A percentile compares a stretch with the other conserved stretches of the same genome.
Conservation (phyloP, 2,797 vertebrate genomes). For the Sylvia borin region DNA sequence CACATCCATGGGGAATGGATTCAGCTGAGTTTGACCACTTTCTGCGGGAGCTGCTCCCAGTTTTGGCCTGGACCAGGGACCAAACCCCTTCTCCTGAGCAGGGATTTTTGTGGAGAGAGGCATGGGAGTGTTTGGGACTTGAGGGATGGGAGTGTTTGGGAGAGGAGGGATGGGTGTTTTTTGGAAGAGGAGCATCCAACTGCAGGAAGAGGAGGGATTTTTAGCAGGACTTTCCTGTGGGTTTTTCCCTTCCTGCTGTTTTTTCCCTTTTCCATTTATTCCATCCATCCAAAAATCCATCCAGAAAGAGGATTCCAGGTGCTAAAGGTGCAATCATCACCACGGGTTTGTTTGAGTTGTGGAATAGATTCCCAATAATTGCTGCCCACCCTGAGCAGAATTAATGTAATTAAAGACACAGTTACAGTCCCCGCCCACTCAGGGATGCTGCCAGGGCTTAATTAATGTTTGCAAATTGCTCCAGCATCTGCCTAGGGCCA, state of each 20-base stretch:
- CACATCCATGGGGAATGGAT: fast-evolving
- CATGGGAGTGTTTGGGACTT: background rate
- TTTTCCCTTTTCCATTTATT: background rate
- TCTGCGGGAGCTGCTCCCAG: background rate
- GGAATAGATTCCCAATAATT: constrained; percentile 35
- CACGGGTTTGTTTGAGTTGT: constrained; percentile 17
- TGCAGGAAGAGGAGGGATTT: background rate
- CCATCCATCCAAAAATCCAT: background rate
- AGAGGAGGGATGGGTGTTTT: too few species aligned
- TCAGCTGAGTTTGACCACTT: background rate
- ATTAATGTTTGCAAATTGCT: constrained; percentile 49
- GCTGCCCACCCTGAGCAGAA: constrained; percentile 13
- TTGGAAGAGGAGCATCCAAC: background rate
- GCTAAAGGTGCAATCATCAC: background rate
- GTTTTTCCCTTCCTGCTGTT: fast-evolving
- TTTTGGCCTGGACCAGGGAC: fast-evolving
- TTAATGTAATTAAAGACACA: constrained; percentile 42
- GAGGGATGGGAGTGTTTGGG: background rate
- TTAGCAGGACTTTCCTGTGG: background rate
- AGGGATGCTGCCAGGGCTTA: background rate
- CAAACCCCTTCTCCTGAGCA: background rate
- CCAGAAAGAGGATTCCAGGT: background rate
- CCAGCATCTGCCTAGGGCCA: background rate
- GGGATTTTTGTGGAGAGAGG: background rate
- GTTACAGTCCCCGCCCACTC: constrained; percentile 1